Evolutionary conservation across 2,888 invertebrate species (phyloP), one percentile per base, ranked within the genome.

Genomic region (Apotomis capreana): DNA sequence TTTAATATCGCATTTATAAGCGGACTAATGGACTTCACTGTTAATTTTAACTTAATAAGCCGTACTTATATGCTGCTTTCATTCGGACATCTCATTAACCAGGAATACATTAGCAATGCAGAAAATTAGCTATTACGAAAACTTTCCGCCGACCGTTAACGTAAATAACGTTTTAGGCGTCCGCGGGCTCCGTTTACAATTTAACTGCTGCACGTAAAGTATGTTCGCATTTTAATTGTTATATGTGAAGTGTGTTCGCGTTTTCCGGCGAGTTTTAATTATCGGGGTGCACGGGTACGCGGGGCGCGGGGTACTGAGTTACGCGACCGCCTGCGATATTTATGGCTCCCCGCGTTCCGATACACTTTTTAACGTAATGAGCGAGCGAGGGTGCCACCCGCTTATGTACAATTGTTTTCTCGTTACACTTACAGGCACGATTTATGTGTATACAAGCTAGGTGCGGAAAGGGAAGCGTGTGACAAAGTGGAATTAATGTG

Each of bases 241-340:
- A 91, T 91, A 92, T 92, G 93, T 91, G 92, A 90, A 92, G 77
- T 76, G 76, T 70, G 64, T 91, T 91, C 86, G 86, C 84, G 86
- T 89, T 90, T 91, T 88, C 87, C 89, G 85, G 87, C 89, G 93
- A 93, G 93, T 94, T 94, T 94, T 94, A 94, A 94, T 94, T 93
- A 94, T 91, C 90, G 87, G 87, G 86, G 90, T 91, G 92, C 90
- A 90, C 89, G 91, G 85, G 85, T 49, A 8, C 49, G 87, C 87
- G 86, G 90, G 90, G 92, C 91, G 91, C 89, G 91, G 86, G 85
- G 88, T 57, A 46, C 83, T 93, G 93, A 93, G 86, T 89, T 92
- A 93, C 92, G 91, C 94, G 94, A 94, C 94, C 94, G 91, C 94
- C 88, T 87, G 87, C 89, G 83, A 87, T 92, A 94, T 93, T 94